Evolutionary conservation across 2,888 invertebrate genomes (phyloP).

Genomic region (Chymomyza caudatula): DNA sequence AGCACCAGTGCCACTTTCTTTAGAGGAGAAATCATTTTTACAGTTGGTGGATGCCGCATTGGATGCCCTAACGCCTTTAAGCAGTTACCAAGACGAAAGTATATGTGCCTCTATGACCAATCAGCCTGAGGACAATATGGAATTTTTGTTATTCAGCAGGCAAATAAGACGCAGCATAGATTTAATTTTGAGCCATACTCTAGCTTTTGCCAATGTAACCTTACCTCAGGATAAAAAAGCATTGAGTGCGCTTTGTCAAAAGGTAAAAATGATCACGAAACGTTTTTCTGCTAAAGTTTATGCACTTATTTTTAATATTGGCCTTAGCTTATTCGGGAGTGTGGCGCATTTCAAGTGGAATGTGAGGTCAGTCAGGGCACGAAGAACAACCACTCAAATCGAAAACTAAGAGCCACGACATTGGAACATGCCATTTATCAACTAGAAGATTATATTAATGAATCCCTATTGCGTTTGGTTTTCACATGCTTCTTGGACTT

Average conservation of each 20-base stretch:
- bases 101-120: not conserved
- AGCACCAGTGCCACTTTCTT: not conserved
- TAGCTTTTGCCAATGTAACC: conserved; percentile 76
- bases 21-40: conserved; percentile 64
- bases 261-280: conserved; percentile 40
- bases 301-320: not conserved
- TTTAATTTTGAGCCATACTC: conserved; percentile 68
- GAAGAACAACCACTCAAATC: conserved; percentile 53
- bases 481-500: conserved; percentile 73
- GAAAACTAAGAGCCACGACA: conserved; percentile 70
- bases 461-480: conserved; percentile 72
- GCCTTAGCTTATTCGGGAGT: conserved; percentile 68
- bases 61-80: conserved; percentile 65
- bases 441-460: conserved; percentile 75
- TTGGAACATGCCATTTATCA: conserved; percentile 73
- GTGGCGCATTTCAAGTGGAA: conserved; percentile 72
- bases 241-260: conserved; percentile 75
- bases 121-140: conserved; percentile 8
- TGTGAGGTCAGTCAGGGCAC: conserved; percentile 48
- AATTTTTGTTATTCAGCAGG: conserved; percentile 41
- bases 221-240: conserved; percentile 73
- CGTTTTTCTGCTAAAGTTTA: not conserved
- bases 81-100: conserved; percentile 49
- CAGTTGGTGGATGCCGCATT: conserved; percentile 67
- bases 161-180: conserved; percentile 70